Evolutionary conservation across 2,113 vertebrate genomes (phyloP).

Genomic region (Rattus rattus): DNA sequence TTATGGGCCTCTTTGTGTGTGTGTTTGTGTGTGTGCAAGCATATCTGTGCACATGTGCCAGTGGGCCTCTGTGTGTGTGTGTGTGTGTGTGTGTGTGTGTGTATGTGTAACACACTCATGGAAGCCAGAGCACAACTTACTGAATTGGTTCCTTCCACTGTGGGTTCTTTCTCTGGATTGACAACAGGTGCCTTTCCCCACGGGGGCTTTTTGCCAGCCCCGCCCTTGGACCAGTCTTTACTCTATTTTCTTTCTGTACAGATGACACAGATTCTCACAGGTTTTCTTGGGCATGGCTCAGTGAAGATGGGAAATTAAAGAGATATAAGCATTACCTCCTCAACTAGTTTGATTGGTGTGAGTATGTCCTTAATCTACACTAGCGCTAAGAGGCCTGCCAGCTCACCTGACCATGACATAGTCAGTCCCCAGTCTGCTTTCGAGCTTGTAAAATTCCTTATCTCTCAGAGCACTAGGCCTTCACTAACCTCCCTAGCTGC

Average conservation of each 20-base stretch:
- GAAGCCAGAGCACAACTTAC: not conserved
- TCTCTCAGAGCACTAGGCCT: not conserved
- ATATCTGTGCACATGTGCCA: no score
- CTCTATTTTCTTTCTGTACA: not conserved
- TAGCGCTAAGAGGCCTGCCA: not conserved
- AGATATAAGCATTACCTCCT: not conserved
- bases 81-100: not conserved
- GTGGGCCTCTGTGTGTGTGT: not conserved
- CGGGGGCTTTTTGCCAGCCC: no score
- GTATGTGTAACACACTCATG: not conserved
- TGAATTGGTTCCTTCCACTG: not conserved
- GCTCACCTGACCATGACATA: not conserved
- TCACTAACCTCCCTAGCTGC: not conserved
- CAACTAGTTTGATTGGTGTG: not conserved
- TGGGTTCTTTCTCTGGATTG: not conserved
- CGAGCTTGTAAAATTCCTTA: not conserved
- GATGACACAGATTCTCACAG: not conserved
- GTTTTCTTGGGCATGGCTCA: not conserved
- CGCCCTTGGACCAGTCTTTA: not conserved
- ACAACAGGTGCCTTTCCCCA: not conserved
- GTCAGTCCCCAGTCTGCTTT: not conserved
- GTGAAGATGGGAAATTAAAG: not conserved
- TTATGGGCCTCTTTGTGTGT: not conserved
- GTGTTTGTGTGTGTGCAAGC: not conserved
- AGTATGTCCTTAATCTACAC: not conserved